Conservation (phyloP, 2,113 vertebrate genomes). For the Sisor rabdophorus region DNA sequence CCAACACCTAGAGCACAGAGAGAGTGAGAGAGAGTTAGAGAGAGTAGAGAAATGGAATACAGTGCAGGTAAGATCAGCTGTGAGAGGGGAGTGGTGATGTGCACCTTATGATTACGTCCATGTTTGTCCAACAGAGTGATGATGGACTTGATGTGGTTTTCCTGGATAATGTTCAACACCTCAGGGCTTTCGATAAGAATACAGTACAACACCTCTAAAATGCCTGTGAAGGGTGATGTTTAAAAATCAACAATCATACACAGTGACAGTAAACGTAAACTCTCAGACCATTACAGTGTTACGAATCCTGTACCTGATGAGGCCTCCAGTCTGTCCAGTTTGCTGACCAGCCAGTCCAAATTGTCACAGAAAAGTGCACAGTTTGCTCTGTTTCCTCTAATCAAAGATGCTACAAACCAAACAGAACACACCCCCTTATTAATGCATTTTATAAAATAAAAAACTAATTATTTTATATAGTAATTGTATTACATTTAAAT, state of each 20-base stretch:
- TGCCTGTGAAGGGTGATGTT: conserved; percentile 66
- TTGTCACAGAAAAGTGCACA: conserved; percentile 89
- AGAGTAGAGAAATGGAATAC: not conserved
- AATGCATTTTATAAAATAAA: not conserved
- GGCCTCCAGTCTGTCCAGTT: conserved; percentile 87
- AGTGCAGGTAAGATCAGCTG: not conserved
- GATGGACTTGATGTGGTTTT: conserved; percentile 93
- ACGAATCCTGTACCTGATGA: conserved; percentile 75
- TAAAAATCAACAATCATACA: not conserved
- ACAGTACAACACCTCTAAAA: conserved; percentile 91
- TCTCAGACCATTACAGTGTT: no score
- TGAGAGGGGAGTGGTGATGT: not conserved
- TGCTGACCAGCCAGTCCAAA: conserved; percentile 91
- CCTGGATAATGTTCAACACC: conserved; percentile 90
- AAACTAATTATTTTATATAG: not conserved
- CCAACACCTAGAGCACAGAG: conserved; percentile 73
- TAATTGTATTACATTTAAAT: not conserved
- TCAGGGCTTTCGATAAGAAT: conserved; percentile 92
- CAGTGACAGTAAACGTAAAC: not conserved
- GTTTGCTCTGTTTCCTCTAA: conserved; percentile 85
- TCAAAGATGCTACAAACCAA: conserved; percentile 75
- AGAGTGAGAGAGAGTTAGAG: not conserved
- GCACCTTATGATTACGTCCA: conserved; percentile 90
- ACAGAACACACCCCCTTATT: not conserved
- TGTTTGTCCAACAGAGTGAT: conserved; percentile 92